A percentile compares a stretch with the other conserved stretches of the same genome.
Evolutionary conservation across 2,113 vertebrate species (phyloP).

Genomic region (Suncus etruscus): DNA sequence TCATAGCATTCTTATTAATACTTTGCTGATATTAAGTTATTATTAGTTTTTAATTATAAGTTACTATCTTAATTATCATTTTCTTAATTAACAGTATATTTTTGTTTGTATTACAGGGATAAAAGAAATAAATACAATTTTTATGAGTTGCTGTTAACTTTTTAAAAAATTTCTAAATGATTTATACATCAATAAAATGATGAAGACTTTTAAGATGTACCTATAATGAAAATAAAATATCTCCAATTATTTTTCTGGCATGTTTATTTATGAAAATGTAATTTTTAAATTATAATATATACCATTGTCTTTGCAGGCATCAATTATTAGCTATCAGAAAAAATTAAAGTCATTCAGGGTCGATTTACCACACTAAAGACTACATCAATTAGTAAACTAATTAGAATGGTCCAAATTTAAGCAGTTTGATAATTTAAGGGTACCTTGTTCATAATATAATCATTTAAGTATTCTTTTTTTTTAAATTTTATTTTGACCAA

Average conservation of each 20-base stretch:
- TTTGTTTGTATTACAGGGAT: constrained; percentile 64
- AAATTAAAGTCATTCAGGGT: neutral
- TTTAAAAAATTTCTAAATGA: constrained; percentile 43
- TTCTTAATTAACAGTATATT: constrained; percentile 39
- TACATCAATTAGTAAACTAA: neutral
- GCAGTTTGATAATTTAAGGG: neutral
- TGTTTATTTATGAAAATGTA: constrained; percentile 62
- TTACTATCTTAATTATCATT: neutral
- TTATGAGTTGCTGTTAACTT: neutral
- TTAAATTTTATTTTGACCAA: no score
- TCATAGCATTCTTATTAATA: neutral
- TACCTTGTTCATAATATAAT: neutral
- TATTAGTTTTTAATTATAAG: no score
- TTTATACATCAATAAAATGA: constrained; percentile 60
- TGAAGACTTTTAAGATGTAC: constrained; percentile 63
- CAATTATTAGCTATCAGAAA: neutral
- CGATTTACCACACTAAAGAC: neutral
- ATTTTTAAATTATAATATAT: neutral
- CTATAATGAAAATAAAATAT: constrained; percentile 74
- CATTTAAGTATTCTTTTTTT: neutral
- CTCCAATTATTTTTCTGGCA: constrained; percentile 15
- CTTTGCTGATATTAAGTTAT: constrained; percentile 19
- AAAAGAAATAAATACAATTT: constrained; percentile 39
- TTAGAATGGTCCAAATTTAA: neutral
- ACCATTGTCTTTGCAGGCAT: neutral